Conservation (phyloP, 2,888 invertebrate genomes). For the Apamea sordens region DNA sequence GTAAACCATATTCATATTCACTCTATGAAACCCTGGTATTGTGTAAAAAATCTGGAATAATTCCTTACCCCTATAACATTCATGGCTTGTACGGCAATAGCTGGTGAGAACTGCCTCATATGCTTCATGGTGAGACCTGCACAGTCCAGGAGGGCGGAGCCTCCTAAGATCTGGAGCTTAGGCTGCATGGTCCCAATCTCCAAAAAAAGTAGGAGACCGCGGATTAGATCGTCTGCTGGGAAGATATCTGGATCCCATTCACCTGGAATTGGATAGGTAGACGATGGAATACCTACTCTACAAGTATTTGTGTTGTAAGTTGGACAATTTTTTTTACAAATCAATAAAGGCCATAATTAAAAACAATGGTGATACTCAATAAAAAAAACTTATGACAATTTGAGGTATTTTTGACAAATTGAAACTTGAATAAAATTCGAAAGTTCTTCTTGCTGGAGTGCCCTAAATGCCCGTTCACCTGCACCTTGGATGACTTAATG, state of each 20-base stretch:
- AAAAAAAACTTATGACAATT: too few relatives aligned
- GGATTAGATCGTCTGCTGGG: constrained; percentile 92
- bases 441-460: too few relatives aligned
- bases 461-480: too few relatives aligned
- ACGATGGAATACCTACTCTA: background rate
- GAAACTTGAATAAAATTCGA: too few relatives aligned
- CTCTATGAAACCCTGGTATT: background rate
- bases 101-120: constrained; percentile 93
- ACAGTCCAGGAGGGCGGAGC: constrained; percentile 93
- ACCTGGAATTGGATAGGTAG: constrained; percentile 82
- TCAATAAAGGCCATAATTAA: too few relatives aligned
- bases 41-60: background rate
- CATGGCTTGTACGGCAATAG: constrained; percentile 91
- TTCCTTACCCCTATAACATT: constrained; percentile 92
- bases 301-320: background rate
- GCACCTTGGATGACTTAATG: too few relatives aligned
- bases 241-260: constrained; percentile 93
- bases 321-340: too few relatives aligned
- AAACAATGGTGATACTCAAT: too few relatives aligned
- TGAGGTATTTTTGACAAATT: too few relatives aligned
- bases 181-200: constrained; percentile 94
- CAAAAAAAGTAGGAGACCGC: constrained; percentile 92
- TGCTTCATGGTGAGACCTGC: constrained; percentile 93
- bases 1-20: too few relatives aligned
- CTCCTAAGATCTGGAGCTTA: constrained; percentile 93